Conservation (phyloP, 2,113 vertebrate genomes). For the Coptodon bakossiorum region DNA sequence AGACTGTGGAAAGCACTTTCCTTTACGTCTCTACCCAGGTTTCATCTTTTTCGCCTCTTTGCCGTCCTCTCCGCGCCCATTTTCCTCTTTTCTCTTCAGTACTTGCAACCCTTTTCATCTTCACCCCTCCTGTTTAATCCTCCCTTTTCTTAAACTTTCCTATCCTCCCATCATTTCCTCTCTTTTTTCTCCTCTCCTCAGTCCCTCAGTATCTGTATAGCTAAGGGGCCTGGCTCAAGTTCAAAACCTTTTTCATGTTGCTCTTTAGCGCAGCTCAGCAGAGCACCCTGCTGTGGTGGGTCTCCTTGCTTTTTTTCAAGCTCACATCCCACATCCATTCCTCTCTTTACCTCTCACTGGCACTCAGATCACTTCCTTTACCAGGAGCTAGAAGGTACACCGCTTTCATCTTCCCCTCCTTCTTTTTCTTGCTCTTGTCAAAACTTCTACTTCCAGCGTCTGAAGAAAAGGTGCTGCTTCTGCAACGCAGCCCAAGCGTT, state of each 20-base stretch:
- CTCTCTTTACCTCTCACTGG: neutral
- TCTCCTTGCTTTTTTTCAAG: neutral
- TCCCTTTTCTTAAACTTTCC: slow-evolving; percentile 4
- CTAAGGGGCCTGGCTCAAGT: neutral
- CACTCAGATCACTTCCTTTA: neutral
- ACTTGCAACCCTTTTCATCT: neutral
- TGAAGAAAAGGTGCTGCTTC: slow-evolving; percentile 11
- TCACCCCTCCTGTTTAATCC: neutral
- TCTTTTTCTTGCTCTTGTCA: slow-evolving; percentile 8
- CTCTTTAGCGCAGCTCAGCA: neutral
- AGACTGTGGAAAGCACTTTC: neutral
- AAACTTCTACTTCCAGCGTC: neutral
- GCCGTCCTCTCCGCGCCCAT: neutral
- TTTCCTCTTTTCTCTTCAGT: neutral
- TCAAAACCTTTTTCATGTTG: slow-evolving; percentile 32
- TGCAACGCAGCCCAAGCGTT: neutral
- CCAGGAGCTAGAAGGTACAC: slow-evolving; percentile 2
- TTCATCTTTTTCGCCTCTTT: neutral
- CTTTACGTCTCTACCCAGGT: neutral
- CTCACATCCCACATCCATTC: neutral
- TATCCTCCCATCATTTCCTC: neutral
- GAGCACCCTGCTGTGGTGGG: slow-evolving; percentile 30
- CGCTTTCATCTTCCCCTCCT: slow-evolving; percentile 22
- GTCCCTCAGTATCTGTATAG: neutral
- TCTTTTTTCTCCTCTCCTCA: neutral